These are phyloP conservation scores for Pectinophora gossypiella DNA, from an alignment of 1,140 invertebrate genomes.

Conservation along the genomic window DNA sequence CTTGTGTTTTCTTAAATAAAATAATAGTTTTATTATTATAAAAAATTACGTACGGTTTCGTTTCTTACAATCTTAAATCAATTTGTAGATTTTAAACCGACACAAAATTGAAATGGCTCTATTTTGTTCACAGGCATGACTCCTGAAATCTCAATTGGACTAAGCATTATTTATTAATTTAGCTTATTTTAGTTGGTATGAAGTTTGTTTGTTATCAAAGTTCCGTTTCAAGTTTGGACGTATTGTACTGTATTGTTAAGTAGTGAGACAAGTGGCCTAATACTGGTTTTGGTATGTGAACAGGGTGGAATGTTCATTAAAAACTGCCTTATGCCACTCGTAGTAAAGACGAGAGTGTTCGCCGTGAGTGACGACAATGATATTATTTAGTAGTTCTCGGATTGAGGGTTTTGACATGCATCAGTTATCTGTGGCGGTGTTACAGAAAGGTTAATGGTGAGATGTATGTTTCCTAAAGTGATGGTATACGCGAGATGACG, in stretches of 20 bases:
- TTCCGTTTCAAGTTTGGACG: conserved; percentile 35
- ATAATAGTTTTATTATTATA: no score
- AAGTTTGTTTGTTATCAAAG: conserved; percentile 41
- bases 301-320: conserved; percentile 16
- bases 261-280: conserved; percentile 56
- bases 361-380: no score
- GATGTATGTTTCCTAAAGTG: neutral
- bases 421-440: no score
- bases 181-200: conserved; percentile 39
- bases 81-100: no score
- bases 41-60: no score
- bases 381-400: no score
- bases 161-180: conserved; percentile 60
- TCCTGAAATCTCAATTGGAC: conserved; percentile 52
- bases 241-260: conserved; percentile 30
- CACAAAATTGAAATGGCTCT: neutral
- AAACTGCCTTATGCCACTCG: conserved; percentile 30
- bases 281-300: conserved; percentile 27
- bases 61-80: no score
- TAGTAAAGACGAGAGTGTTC: conserved; percentile 11
- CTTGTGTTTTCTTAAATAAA: no score
- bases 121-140: conserved; percentile 38
- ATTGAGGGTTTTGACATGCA: no score
- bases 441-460: neutral
- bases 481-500: neutral